Evolutionary conservation across 2,888 invertebrate genomes (phyloP).

Genomic region (Muschampia plurimacula): DNA sequence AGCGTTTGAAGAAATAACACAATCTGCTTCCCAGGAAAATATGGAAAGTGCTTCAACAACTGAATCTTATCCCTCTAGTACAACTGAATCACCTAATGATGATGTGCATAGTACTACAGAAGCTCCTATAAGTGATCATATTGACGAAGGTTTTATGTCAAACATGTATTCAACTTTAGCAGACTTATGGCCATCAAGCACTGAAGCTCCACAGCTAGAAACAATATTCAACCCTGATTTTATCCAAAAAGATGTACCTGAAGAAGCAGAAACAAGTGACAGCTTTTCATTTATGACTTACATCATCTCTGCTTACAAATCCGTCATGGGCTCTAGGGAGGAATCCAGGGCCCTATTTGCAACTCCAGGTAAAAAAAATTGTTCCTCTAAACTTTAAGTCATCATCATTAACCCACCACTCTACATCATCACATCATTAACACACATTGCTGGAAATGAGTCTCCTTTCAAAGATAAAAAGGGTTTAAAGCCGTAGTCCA

Average conservation of each 20-base stretch:
- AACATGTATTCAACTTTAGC: constrained; percentile 67
- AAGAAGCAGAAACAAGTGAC: constrained; percentile 51
- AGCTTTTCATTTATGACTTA: constrained; percentile 71
- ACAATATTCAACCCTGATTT: constrained; percentile 60
- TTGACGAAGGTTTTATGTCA: constrained; percentile 60
- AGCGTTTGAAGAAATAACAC: constrained; percentile 11
- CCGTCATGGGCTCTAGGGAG: constrained; percentile 66
- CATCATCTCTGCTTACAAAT: constrained; percentile 63
- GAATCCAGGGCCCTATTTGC: constrained; percentile 73
- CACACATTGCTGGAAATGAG: not conserved
- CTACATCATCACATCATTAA: not conserved
- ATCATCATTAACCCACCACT: not conserved
- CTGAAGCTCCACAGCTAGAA: constrained; percentile 59
- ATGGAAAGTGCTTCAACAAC: constrained; percentile 38
- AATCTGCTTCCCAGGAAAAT: constrained; percentile 40
- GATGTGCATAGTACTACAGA: constrained; percentile 31
- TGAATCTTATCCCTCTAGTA: constrained; percentile 11
- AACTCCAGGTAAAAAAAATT: constrained; percentile 62
- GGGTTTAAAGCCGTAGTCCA: too few relatives aligned
- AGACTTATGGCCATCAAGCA: constrained; percentile 67
- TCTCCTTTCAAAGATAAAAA: not conserved
- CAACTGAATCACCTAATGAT: constrained; percentile 30
- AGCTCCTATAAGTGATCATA: constrained; percentile 44
- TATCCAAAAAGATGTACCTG: constrained; percentile 44
- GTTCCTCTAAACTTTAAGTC: not conserved